Percentiles rank a stretch among this genome's conserved stretches.
Evolutionary conservation across 2,888 invertebrate species (phyloP).

Genomic region (Drosophila histrio): DNA sequence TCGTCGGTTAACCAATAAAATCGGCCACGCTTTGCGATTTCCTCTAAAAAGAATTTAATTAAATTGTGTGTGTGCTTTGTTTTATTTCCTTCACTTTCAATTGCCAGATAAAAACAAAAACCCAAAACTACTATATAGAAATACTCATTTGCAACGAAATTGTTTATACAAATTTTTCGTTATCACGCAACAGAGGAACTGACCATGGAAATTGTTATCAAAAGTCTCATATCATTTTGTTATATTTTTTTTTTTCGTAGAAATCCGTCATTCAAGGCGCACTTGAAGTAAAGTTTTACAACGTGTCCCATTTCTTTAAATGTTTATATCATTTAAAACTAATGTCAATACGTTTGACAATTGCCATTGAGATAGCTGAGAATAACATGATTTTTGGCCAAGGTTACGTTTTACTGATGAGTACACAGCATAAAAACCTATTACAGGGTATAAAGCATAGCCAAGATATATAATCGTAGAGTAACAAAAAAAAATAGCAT

Average conservation of each 20-base stretch:
- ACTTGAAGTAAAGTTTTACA: neutral
- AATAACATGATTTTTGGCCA: neutral
- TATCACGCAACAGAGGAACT: slow-evolving; percentile 51
- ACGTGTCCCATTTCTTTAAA: neutral
- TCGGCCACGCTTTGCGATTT: slow-evolving; percentile 67
- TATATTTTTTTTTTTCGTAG: slow-evolving; percentile 6
- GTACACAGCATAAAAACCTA: neutral
- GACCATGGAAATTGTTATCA: slow-evolving; percentile 46
- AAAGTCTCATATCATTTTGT: neutral
- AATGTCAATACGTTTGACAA: neutral
- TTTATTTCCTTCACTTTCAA: slow-evolving; percentile 47
- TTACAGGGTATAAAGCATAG: neutral
- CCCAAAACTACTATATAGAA: neutral
- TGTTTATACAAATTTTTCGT: slow-evolving; percentile 3
- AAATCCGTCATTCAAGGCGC: slow-evolving; percentile 21
- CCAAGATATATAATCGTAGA: neutral
- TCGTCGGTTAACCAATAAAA: slow-evolving; percentile 68
- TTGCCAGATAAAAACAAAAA: slow-evolving; percentile 37
- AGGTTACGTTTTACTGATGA: neutral
- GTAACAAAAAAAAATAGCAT: neutral
- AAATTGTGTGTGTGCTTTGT: slow-evolving; percentile 23
- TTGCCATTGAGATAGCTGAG: neutral
- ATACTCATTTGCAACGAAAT: slow-evolving; percentile 8
- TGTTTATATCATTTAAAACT: neutral
- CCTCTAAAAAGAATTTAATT: slow-evolving; percentile 35